Base-by-base conservation (phyloP, 2,113 vertebrate species). In the Aplodontia rufa region DNA sequence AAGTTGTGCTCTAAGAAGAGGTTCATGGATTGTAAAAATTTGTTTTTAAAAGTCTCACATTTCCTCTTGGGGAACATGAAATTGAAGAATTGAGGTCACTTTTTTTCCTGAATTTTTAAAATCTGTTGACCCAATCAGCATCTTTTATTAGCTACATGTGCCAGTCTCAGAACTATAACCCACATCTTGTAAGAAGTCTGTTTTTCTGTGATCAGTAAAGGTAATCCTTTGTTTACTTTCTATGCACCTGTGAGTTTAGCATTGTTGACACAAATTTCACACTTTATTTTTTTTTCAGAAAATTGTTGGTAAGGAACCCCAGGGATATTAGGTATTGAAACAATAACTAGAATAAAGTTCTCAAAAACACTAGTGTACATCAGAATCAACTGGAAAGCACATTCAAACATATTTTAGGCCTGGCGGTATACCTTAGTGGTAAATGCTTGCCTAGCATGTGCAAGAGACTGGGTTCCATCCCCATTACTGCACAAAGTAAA, bases 251-350 rank as follows among this genome's bases (percentile, higher is more conserved):
- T 60, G 51, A 89, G 42, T 35, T 93, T 60, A 88, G 45, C 68
- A 75, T 37, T 96, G 66, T 93, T 94, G 78, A 96, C 22, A 22
- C 87, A 93, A 91, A 92, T 55, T 47, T 96, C 49, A 64, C 30
- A 51, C 37, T 81, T 11, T 42, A 45, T 86, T 64, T 66, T 17
- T 49, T 64, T 71, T 37, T 37, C n/a, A 78, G 49, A 92, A 92
- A 90, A 45, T 37, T 71, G 66, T n/a, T 47, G 8, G 37, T 64
- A 82, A 62, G 24, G 19, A 96, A 87, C 53, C 66, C 94, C 95
- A 94, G 94, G 87, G 96, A 86, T 97, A 64, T 96, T 96, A 69
- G 94, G 49, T 78, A 40, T 81, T 91, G 30, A 92, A 79, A 92
- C 60, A 64, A 2, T 62, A n/a, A 75, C 7, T 75, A 71, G 51